phyloP scores from a whole-genome alignment of 2,113 vertebrate genomes.

The Charadrius vociferus region DNA sequence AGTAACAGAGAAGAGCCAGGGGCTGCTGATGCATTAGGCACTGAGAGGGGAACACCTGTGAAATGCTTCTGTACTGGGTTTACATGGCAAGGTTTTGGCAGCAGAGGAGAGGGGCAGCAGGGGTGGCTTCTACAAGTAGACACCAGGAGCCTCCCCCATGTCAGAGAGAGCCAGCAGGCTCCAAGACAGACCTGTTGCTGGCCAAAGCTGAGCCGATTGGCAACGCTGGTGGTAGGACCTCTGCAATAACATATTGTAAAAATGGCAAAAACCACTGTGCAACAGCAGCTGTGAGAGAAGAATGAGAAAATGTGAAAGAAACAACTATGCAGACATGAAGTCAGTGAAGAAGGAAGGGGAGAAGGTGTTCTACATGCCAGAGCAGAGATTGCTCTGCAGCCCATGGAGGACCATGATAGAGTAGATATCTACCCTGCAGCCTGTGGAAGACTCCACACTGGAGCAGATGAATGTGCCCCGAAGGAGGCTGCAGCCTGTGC shows the following conservation, averaged over 20 bases:
- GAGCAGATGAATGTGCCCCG: neutral
- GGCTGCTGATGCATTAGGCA: neutral
- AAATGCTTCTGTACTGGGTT: neutral
- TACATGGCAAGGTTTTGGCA: neutral
- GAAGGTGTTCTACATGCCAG: rapidly evolving
- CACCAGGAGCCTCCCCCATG: neutral
- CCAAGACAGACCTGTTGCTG: neutral
- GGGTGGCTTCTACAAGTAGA: neutral
- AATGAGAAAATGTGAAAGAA: neutral
- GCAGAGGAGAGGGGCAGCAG: rapidly evolving
- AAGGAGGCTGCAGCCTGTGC: neutral
- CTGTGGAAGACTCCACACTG: neutral
- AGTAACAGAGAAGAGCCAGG: neutral
- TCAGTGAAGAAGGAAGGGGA: neutral
- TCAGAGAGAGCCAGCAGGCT: neutral
- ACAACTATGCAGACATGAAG: neutral
- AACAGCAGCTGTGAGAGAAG: neutral
- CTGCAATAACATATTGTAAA: neutral
- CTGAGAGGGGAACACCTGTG: neutral
- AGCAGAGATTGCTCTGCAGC: neutral
- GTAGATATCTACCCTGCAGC: neutral
- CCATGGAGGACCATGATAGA: neutral
- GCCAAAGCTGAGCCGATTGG: neutral
- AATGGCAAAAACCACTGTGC: neutral
- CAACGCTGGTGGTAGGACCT: rapidly evolving